These are phyloP conservation scores for Anthoscopus minutus DNA, from an alignment of 2,113 vertebrate species.

Conservation along the genomic window DNA sequence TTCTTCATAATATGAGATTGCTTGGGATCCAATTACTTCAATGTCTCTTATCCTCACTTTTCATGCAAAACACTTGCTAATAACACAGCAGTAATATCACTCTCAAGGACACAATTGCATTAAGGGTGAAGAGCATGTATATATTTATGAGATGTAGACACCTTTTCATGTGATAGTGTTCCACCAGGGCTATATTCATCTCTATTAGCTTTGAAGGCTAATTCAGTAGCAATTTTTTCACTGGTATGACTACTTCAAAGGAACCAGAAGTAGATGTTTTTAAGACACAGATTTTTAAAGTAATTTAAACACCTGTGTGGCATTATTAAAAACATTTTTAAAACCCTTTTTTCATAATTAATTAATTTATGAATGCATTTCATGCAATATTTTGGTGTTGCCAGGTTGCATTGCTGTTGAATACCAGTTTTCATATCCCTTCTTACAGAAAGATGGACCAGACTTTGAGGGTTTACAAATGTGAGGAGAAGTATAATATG, in stretches of 20 bases:
- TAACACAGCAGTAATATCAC: not conserved
- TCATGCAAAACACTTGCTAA: conserved; percentile 28
- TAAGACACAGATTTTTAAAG: not conserved
- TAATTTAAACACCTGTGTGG: not conserved
- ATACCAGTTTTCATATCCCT: not conserved
- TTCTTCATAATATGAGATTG: not conserved
- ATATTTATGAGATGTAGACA: conserved; percentile 13
- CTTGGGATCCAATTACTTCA: conserved; percentile 7
- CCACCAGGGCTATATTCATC: not conserved
- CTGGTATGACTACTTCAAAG: not conserved
- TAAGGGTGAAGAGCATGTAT: not conserved
- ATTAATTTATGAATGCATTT: not conserved
- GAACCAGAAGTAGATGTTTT: not conserved
- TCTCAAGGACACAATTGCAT: not conserved
- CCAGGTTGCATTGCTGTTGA: not conserved
- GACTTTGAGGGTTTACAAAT: not conserved
- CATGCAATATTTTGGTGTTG: not conserved
- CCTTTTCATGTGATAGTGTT: not conserved
- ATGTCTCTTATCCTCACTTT: conserved; percentile 12
- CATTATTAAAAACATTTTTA: not conserved
- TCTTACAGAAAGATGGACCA: not conserved
- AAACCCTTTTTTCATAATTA: not conserved
- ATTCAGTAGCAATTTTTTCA: conserved; percentile 19
- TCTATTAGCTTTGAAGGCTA: conserved; percentile 35
- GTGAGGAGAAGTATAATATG: not conserved